phyloP scores from a whole-genome alignment of 2,888 invertebrate species.

The Latrodectus elegans region DNA sequence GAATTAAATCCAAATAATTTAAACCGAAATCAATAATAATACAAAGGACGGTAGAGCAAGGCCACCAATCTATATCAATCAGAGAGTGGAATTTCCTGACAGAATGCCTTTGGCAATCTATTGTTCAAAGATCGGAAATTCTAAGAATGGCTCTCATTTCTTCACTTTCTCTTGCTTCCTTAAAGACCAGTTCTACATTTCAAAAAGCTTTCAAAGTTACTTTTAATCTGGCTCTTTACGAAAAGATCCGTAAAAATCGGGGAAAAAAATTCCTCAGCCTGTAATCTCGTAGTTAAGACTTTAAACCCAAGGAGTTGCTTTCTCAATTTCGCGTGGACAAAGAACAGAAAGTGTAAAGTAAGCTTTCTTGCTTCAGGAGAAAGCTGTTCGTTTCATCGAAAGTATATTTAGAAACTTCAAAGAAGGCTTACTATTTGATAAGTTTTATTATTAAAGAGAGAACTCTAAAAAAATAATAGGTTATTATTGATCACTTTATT shows the following conservation, averaged over 20 bases:
- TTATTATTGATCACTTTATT: too few species aligned
- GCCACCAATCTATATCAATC: too few species aligned
- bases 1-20: too few species aligned
- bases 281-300: not conserved
- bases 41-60: too few species aligned
- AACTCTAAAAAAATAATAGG: too few species aligned
- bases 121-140: constrained; percentile 1
- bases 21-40: too few species aligned
- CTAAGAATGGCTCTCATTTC: not conserved
- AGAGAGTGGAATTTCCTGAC: too few species aligned
- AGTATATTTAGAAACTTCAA: too few species aligned
- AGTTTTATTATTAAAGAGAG: too few species aligned
- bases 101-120: not conserved
- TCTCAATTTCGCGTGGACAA: not conserved
- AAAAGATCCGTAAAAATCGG: constrained; percentile 3
- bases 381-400: too few species aligned
- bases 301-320: not conserved
- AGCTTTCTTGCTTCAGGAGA: too few species aligned
- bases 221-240: not conserved
- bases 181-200: not conserved
- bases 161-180: not conserved
- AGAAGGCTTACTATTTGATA: too few species aligned
- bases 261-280: not conserved
- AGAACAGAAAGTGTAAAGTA: not conserved
- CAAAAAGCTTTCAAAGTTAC: not conserved